phyloP scores from a whole-genome alignment of 2,888 invertebrate genomes.

The Temnothorax unifasciatus region DNA sequence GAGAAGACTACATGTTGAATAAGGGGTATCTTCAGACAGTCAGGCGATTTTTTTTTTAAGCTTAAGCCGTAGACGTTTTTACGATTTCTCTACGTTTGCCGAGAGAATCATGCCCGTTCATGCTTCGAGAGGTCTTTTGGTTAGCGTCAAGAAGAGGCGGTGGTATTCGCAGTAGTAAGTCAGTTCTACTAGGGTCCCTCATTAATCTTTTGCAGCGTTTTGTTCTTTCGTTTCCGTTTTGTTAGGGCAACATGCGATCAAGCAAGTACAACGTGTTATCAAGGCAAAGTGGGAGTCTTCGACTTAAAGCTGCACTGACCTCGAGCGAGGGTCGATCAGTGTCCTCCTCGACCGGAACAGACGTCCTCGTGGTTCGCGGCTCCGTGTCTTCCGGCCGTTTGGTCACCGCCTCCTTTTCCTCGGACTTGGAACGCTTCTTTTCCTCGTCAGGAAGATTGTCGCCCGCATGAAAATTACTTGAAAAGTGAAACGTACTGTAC shows the following conservation, averaged over 20 bases:
- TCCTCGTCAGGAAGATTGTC: not conserved
- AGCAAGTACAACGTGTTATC: conserved; percentile 41
- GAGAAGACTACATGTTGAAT: not conserved
- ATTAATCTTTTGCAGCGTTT: conserved; percentile 23
- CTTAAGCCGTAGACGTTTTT: conserved; percentile 8
- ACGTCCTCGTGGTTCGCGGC: conserved; percentile 20
- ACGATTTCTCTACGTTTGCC: not conserved
- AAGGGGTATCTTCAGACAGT: not conserved
- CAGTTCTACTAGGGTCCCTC: conserved; percentile 19
- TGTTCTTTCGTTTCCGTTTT: conserved; percentile 19
- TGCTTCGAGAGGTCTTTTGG: conserved; percentile 24
- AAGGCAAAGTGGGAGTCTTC: conserved; percentile 40
- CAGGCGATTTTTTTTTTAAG: conserved; percentile 16
- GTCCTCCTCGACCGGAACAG: conserved; percentile 59
- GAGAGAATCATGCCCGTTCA: not conserved
- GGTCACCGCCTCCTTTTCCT: not conserved
- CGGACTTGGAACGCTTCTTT: conserved; percentile 17
- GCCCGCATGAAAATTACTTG: not conserved
- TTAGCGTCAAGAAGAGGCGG: conserved; percentile 26
- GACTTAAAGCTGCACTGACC: conserved; percentile 75
- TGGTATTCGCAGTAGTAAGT: not conserved
- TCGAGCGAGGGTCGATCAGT: conserved; percentile 72
- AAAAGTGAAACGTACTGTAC: not conserved
- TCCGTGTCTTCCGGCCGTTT: conserved; percentile 33
- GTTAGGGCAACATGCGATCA: conserved; percentile 51